These are phyloP conservation scores for Rattus rattus DNA, from an alignment of 2,113 vertebrate genomes.

Conservation along the genomic window DNA sequence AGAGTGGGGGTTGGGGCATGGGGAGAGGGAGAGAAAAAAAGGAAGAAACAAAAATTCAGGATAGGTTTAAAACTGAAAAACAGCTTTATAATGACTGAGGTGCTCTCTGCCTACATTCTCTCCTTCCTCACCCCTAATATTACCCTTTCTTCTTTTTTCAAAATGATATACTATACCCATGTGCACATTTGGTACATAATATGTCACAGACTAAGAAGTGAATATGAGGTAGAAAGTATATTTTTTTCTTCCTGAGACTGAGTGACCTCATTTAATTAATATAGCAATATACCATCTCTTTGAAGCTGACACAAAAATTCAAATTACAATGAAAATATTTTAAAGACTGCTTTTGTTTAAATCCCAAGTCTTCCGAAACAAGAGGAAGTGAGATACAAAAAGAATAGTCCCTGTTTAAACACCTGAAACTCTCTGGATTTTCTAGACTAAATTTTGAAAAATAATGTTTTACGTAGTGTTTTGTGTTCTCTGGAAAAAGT, in stretches of 20 bases:
- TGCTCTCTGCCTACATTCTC: not conserved
- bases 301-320: constrained; percentile 1
- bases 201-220: not conserved
- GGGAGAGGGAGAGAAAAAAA: not conserved
- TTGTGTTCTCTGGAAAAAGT: constrained; percentile 41
- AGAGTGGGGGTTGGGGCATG: accelerated
- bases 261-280: not conserved
- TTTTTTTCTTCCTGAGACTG: not conserved
- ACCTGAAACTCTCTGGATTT: not conserved
- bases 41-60: not conserved
- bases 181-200: not conserved
- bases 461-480: not conserved
- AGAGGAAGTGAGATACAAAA: not conserved
- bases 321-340: constrained; percentile 11
- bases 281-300: not conserved
- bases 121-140: not conserved
- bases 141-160: not conserved
- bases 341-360: constrained; percentile 43
- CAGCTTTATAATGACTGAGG: not conserved
- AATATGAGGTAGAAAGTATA: not conserved
- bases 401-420: not conserved
- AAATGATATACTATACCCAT: not conserved
- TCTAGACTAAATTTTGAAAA: not conserved
- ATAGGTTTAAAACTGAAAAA: not conserved
- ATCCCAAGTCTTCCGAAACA: not conserved